These are phyloP conservation scores for Hyphantria cunea DNA, from an alignment of 1,140 invertebrate genomes.

Conservation along the genomic window DNA sequence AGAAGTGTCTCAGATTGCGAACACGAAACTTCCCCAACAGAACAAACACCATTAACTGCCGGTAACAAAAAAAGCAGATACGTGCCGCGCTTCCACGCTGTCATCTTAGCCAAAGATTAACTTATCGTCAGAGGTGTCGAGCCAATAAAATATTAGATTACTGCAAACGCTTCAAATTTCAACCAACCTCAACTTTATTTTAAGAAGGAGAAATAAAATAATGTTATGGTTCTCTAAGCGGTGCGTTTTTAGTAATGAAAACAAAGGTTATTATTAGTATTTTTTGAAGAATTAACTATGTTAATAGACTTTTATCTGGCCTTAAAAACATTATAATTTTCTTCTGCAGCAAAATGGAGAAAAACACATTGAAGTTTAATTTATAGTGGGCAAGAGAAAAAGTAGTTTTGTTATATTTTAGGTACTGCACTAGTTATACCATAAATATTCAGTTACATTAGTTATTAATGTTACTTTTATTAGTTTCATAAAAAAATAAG, in stretches of 20 bases:
- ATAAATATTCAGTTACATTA: too few relatives aligned
- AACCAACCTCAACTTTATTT: background rate
- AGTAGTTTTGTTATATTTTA: too few relatives aligned
- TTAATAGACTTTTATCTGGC: too few relatives aligned
- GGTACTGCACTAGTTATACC: too few relatives aligned
- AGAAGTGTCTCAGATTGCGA: slow-evolving; percentile 49
- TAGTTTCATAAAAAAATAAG: too few relatives aligned
- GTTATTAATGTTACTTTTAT: too few relatives aligned
- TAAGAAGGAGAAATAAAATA: background rate
- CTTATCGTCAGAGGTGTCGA: slow-evolving; percentile 28
- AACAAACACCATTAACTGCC: slow-evolving; percentile 58
- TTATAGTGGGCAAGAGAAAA: too few relatives aligned
- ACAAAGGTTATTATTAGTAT: too few relatives aligned
- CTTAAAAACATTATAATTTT: too few relatives aligned
- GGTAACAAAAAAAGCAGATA: slow-evolving; percentile 42
- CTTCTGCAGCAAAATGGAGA: too few relatives aligned
- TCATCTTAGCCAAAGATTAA: slow-evolving; percentile 45
- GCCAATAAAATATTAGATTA: slow-evolving; percentile 20
- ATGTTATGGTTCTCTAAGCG: background rate
- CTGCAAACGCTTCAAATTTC: background rate
- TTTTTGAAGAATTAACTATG: too few relatives aligned
- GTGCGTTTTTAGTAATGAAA: background rate
- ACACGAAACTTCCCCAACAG: background rate
- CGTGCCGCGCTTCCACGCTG: slow-evolving; percentile 36
- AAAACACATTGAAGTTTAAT: too few relatives aligned